These are phyloP conservation scores for Malurus splendens DNA, from an alignment of 2,797 vertebrate species.

Conservation along the genomic window DNA sequence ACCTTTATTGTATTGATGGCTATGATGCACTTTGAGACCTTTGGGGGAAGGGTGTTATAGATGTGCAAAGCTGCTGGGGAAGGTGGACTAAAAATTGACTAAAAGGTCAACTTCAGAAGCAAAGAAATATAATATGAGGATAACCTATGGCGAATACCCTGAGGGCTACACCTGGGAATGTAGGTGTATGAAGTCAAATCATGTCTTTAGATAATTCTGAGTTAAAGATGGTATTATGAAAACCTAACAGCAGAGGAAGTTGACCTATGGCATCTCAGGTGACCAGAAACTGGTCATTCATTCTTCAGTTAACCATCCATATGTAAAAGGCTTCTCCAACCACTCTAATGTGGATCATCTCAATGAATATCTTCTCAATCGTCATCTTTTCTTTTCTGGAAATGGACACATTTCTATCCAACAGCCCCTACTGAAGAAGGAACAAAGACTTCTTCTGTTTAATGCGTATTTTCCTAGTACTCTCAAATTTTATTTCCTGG, in stretches of 20 bases:
- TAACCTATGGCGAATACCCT: conserved; percentile 20
- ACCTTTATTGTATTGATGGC: background rate
- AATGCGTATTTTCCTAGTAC: background rate
- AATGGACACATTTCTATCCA: background rate
- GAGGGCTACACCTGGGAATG: background rate
- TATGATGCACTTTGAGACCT: background rate
- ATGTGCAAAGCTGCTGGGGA: background rate
- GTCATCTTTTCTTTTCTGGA: background rate
- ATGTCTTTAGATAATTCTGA: background rate
- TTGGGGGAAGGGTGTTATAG: background rate
- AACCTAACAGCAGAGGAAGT: background rate
- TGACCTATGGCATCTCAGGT: background rate
- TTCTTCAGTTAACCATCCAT: background rate
- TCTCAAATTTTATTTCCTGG: background rate
- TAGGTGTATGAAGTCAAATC: background rate
- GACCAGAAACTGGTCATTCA: background rate
- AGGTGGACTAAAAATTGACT: background rate
- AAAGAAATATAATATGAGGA: background rate
- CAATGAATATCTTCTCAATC: background rate
- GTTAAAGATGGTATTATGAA: background rate
- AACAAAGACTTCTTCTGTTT: background rate
- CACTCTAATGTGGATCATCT: background rate
- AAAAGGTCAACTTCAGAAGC: conserved; percentile 33
- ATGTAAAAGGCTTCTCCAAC: background rate
- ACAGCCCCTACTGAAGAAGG: background rate